Base-by-base conservation (phyloP, 2,888 invertebrate genomes). In the Meiosimyza platycephala region DNA sequence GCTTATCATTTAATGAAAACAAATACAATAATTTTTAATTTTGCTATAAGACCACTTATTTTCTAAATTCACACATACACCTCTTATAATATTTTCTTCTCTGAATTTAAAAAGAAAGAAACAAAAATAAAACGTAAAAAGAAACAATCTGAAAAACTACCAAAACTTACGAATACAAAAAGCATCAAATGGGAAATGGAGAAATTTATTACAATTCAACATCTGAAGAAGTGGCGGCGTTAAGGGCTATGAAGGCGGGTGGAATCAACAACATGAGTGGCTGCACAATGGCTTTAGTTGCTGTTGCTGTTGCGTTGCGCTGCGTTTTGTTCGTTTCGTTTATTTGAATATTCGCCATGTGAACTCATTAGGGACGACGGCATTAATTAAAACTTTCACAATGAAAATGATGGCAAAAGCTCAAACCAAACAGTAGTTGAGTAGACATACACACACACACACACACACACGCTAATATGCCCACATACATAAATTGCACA, bases 371-470 rank as follows among this genome's bases (percentile, higher is more conserved):
- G 79, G 78, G 78, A 80, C 77, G 79, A 75, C 77, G 78, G 77
- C 78, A 78, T 80, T 79, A 79, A 80, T 80, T 80, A 80, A 79
- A 80, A 80, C 76, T 80, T 78, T 76, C 77, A 79, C 78, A 80
- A 78, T 79, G 78, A 75, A 76, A 79, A 77, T 74, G 77, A 77
- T 77, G 77, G 77, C 77, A 75, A 55, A 74, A 75, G 73, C 76
- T 77, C 75, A 76, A 40, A 64, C 50, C 64, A 28, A 65, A 62
- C 77, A 76, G 74, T 76, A 78, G 77, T 76, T 40, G 40, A 16
- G 51, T 51, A 54, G 50, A 33, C 59, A 51, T n/a, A 54, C 62
- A 62, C 22, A n/a, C 62, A 62, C 16, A 62, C 40, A 40, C 40
- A 40, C 40, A 40, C 40, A 5, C 40, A 9, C 40, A 40, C 40